Evolutionary conservation across 2,888 invertebrate genomes (phyloP), one percentile per base, ranked within the genome.

Genomic region (Meloe dianella): DNA sequence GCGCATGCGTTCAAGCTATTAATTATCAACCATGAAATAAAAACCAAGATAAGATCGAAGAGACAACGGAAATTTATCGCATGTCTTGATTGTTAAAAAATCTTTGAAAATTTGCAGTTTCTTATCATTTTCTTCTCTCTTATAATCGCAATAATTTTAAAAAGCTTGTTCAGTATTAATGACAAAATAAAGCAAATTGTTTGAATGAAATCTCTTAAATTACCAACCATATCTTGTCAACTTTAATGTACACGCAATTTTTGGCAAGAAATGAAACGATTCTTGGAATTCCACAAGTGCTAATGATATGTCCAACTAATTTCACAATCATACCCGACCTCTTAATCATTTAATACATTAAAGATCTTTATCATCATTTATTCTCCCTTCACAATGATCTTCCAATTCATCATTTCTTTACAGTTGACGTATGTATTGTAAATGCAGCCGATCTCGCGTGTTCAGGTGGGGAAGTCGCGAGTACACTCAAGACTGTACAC

Each of bases 321-420:
- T 77, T 77, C 77, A 76, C 73, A 78, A 77, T 75, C 75, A 77
- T 9, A 35, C 75, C 69, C 77, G 71, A 77, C 73, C 77, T 77
- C 77, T 78, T 77, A 78, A 77, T 78, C 77, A 76, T 77, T 78
- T 73, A 73, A 17, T 41, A 41, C 75, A 67, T 73, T 67, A 73
- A 74, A 79, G 78, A 79, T 79, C 78, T 77, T 73, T 77, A 78
- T 78, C 78, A 72, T 75, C 77, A 76, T 79, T 79, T 79, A 80
- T 79, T 79, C 79, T 79, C 75, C 79, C 79, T 78, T 79, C 77
- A 75, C 77, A 75, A 73, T 71, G 74, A 72, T 74, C 78, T 73
- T 74, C 76, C 78, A 75, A 80, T 80, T 79, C 79, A 80, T 80
- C 80, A 80, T 79, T 77, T 78, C 77, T 75, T 70, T 75, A 71